Percentiles rank a stretch among this genome's conserved stretches.
These are phyloP conservation scores for Ametastegia equiseti DNA, from an alignment of 2,888 invertebrate genomes.

Conservation along the genomic window DNA sequence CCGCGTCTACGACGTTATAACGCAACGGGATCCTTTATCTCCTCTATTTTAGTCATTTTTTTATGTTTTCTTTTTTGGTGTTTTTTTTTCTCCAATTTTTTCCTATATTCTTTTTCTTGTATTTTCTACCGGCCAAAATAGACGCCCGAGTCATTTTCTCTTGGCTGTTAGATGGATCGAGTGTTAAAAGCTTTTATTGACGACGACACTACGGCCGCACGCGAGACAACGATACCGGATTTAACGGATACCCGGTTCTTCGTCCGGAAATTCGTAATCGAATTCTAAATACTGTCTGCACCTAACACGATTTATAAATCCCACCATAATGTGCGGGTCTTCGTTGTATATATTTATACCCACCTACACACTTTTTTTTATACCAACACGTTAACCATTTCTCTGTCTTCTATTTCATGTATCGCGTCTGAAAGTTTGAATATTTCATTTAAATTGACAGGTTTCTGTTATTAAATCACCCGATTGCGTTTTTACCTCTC, in stretches of 20 bases:
- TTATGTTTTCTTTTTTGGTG: neutral
- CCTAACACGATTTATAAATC: conserved; percentile 24
- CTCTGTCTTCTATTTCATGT: neutral
- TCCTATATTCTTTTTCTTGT: neutral
- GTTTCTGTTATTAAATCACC: neutral
- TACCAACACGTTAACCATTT: neutral
- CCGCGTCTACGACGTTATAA: neutral
- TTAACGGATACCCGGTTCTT: neutral
- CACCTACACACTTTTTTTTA: neutral
- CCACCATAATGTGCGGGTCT: conserved; percentile 1
- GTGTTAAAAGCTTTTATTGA: conserved; percentile 68
- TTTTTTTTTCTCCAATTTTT: neutral
- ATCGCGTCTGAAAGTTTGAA: neutral
- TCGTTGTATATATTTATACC: no score
- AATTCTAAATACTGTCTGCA: conserved; percentile 42
- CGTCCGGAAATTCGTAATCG: conserved; percentile 40
- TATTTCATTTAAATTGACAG: conserved; percentile 6
- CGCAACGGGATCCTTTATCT: neutral
- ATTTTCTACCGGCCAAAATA: conserved; percentile 7
- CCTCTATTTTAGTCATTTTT: neutral
- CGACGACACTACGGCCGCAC: conserved; percentile 43
- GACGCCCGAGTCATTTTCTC: conserved; percentile 43
- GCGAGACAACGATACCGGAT: neutral
- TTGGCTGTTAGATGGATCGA: conserved; percentile 51
- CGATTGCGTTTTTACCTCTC: neutral